Evolutionary conservation across 2,797 vertebrate genomes (phyloP).

Genomic region (Staurois parvus): DNA sequence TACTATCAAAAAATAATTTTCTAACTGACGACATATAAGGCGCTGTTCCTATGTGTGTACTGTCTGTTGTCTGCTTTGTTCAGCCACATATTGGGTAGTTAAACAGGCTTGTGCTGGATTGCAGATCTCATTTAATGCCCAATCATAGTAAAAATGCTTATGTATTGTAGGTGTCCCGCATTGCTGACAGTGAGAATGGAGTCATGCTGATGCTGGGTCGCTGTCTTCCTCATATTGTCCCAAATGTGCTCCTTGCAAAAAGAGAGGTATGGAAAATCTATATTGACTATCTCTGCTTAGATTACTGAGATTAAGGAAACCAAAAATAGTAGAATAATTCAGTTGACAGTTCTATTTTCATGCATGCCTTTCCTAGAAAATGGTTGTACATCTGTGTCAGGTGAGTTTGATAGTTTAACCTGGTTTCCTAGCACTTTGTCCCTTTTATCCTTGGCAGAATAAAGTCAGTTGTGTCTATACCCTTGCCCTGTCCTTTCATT

Average conservation of each 20-base stretch:
- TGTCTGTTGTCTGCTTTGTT: too few species aligned
- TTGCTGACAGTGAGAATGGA: conserved; percentile 95
- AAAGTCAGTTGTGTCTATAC: background rate
- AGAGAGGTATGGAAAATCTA: conserved; percentile 85
- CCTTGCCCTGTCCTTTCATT: background rate
- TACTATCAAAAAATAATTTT: too few species aligned
- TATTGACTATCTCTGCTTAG: background rate
- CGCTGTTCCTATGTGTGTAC: too few species aligned
- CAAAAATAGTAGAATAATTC: background rate
- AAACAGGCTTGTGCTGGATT: too few species aligned
- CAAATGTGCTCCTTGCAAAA: conserved; percentile 96
- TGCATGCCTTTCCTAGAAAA: conserved; percentile 98
- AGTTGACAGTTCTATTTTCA: conserved; percentile 89
- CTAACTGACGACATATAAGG: too few species aligned
- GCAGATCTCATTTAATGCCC: background rate
- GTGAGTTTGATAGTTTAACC: conserved; percentile 85
- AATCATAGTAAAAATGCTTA: background rate
- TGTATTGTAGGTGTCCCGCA: conserved; percentile 88
- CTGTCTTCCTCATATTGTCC: conserved; percentile 97
- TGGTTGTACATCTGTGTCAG: conserved; percentile 98
- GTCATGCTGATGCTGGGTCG: conserved; percentile 98
- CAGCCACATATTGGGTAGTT: too few species aligned
- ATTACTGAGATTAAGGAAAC: background rate
- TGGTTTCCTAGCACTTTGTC: conserved; percentile 70
- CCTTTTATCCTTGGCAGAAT: conserved; percentile 69